Base-by-base conservation (phyloP, 2,888 invertebrate genomes). In the Euspilapteryx auroguttella region DNA sequence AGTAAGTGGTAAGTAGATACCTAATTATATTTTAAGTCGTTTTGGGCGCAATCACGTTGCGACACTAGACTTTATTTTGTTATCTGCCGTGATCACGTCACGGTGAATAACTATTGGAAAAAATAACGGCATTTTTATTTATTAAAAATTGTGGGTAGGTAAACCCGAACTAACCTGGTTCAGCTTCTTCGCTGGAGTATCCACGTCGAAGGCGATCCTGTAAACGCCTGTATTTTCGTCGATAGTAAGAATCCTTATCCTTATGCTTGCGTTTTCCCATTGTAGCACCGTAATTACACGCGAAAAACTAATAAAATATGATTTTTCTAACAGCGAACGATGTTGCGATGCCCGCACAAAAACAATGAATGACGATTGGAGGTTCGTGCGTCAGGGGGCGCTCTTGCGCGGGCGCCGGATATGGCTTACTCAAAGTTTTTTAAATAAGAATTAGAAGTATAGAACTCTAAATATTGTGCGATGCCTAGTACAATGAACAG, bases 11-110 rank as follows among this genome's bases (percentile, higher is more conserved):
- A n/a, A n/a, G n/a, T n/a, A n/a, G n/a, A n/a, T n/a, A n/a, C n/a
- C n/a, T n/a, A 12, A 12, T 24, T 12, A 12, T 12, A 12, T 5
- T 24, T 29, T 27, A 14, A 25, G 24, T 20, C 29, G 29, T 27
- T 10, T 7, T 29, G 27, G 13, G 10, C 27, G 24, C 27, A 32
- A 29, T 20, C 29, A 21, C 22, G 29, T 32, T 32, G 24, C 27
- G 24, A 8, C 14, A 21, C 27, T 17, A 12, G 29, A 29, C 32
- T 27, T n/a, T n/a, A 21, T 23, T 6, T 12, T 21, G 29, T 14
- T 25, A 29, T 29, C 29, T 14, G 14, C 24, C 29, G 25, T 29
- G 29, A 12, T 9, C 29, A 20, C 29, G 25, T 21, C 29, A 29
- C 25, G 25, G 21, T n/a, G 29, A 24, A 25, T 29, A 29, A 25